Percentiles rank a stretch among this genome's conserved stretches.
Conservation (phyloP, 2,888 invertebrate genomes). For the Meandrusa payeni region DNA sequence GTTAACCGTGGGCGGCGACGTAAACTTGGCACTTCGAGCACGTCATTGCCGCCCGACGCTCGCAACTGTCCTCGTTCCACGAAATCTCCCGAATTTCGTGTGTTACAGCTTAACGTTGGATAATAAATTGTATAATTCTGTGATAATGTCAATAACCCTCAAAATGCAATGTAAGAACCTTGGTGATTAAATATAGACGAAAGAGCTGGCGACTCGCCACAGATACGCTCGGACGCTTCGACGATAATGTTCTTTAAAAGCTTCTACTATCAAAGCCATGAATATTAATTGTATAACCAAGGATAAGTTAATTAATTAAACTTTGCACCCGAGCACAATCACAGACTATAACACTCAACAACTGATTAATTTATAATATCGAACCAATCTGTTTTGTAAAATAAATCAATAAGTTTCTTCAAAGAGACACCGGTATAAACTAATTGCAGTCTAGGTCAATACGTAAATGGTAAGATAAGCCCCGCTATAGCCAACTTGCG, state of each 20-base stretch:
- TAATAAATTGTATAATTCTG: slow-evolving; percentile 61
- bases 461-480: slow-evolving; percentile 16
- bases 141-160: slow-evolving; percentile 76
- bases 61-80: slow-evolving; percentile 37
- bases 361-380: slow-evolving; percentile 11
- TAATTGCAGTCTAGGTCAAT: slow-evolving; percentile 15
- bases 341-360: not conserved
- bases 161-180: slow-evolving; percentile 73
- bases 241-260: slow-evolving; percentile 48
- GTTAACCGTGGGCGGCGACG: slow-evolving; percentile 46
- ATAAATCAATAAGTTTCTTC: slow-evolving; percentile 14
- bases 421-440: slow-evolving; percentile 15
- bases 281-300: slow-evolving; percentile 23
- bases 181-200: slow-evolving; percentile 71
- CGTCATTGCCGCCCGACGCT: slow-evolving; percentile 38
- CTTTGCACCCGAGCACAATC: not conserved
- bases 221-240: slow-evolving; percentile 45
- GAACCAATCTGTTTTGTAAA: slow-evolving; percentile 3
- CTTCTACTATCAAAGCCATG: slow-evolving; percentile 29
- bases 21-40: slow-evolving; percentile 67
- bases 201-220: slow-evolving; percentile 71
- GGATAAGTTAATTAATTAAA: slow-evolving; percentile 13
- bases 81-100: slow-evolving; percentile 44
- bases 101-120: slow-evolving; percentile 44
- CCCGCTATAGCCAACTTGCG: slow-evolving; percentile 3